Evolutionary conservation across 1,140 invertebrate genomes (phyloP).

Genomic region (Schmidtea mediterranea): DNA sequence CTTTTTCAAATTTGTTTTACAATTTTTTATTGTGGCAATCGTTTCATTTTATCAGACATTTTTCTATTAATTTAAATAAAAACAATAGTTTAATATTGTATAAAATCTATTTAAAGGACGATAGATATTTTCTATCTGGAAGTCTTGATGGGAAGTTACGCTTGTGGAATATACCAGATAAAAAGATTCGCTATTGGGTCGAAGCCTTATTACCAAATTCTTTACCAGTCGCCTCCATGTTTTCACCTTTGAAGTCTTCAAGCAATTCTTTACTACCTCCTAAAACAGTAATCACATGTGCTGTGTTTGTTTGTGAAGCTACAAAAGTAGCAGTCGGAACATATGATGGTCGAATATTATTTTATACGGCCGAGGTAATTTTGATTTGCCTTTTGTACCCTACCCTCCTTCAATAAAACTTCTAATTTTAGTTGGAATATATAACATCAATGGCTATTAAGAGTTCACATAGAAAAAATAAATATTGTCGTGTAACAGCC

Average conservation of each 20-base stretch:
- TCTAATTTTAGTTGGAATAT: neutral
- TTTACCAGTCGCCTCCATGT: neutral
- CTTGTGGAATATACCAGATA: constrained; percentile 92
- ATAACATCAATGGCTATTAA: constrained; percentile 1
- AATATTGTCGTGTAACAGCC: neutral
- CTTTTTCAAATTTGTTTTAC: too few relatives aligned
- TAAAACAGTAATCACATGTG: neutral
- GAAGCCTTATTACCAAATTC: neutral
- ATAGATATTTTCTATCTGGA: constrained; percentile 74
- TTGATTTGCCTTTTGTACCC: too few relatives aligned
- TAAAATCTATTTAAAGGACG: too few relatives aligned
- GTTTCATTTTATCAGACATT: too few relatives aligned
- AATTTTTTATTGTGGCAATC: too few relatives aligned
- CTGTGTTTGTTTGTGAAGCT: neutral
- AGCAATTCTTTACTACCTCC: neutral
- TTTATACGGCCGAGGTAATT: too few relatives aligned
- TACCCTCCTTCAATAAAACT: too few relatives aligned
- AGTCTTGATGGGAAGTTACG: constrained; percentile 81
- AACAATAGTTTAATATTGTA: too few relatives aligned
- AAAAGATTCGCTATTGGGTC: constrained; percentile 40
- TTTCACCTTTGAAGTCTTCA: neutral
- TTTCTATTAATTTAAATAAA: too few relatives aligned
- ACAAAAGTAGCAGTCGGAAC: constrained; percentile 44
- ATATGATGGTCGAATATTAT: constrained; percentile 87
- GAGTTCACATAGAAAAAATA: neutral